Evolutionary conservation across 2,113 vertebrate genomes (phyloP), one percentile per base, ranked within the genome.

Genomic region (Mobula birostris): DNA sequence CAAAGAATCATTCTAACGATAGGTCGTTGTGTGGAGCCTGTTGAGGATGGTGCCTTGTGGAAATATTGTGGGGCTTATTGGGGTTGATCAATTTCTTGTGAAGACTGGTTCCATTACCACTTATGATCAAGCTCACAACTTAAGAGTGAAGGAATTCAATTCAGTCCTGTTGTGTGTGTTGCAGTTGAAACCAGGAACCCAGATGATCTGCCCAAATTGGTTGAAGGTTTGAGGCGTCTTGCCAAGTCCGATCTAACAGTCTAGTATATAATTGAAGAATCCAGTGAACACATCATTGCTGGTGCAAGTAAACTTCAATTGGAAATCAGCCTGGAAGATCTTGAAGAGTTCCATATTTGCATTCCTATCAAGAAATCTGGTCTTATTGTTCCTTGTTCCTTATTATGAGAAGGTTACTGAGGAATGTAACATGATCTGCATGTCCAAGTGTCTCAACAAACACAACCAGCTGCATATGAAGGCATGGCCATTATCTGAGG

Each of bases 1-100:
- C 99, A 99, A 96, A 99, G 98, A 96, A 99, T 98, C 88, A 98
- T 99, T 95, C 96, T 99, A 94, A 99, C 99, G 98, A 99, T 99
- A 98, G 98, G 98, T 0, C 98, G 98, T 61, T 99, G 99, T 0
- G 96, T 97, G 66, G 98, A 99, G 95, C 97, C 98, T 94, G 99
- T 99, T 0, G 98, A 99, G 95, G 98, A 99, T 9, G 98, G 48
- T 99, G 95, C 98, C 98, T 94, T 99, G 98, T 2, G 98, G 98
- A 0, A 99, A 99, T 97, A 99, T 99, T 0, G 98, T 98, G 24
- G 98, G 98, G 74, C 95, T 99, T 95, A 98, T 99, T 6, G 98
- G 98, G 0, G 98, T 99, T 0, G 98, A 99, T 96, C 98, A 99
- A 97, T 99, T 95, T 95, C 97, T 99, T 0, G 97, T 99, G 95